Evolutionary conservation across 2,888 invertebrate species (phyloP).

Genomic region (Balanococcus diminutus): DNA sequence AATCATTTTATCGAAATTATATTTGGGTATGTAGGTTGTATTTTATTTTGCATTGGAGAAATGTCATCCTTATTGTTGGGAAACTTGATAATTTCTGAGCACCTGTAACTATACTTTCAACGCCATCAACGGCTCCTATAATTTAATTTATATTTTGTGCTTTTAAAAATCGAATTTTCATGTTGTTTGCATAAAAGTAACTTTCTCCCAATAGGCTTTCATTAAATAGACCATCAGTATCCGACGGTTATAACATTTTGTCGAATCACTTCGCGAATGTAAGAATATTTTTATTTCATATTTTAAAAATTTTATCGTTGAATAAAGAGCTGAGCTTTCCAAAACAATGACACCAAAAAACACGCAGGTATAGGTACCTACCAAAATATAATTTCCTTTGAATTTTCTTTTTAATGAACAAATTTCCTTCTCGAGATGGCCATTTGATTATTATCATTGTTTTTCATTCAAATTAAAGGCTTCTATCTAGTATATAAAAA

Average conservation of each 20-base stretch:
- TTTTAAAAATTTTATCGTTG: not conserved
- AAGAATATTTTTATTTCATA: not conserved
- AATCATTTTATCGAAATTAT: slow-evolving; percentile 18
- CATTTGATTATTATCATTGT: not conserved
- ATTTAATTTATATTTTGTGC: not conserved
- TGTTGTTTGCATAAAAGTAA: not conserved
- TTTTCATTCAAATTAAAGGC: not conserved
- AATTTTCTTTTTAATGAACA: not conserved
- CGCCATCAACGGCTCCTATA: not conserved
- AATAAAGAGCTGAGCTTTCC: not conserved
- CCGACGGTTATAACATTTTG: not conserved
- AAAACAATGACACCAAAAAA: not conserved
- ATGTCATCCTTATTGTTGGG: not conserved
- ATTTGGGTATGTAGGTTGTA: not conserved
- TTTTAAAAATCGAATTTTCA: not conserved
- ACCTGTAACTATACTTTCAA: not conserved
- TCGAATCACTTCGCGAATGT: not conserved
- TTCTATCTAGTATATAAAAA: not conserved
- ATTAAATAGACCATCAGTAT: not conserved
- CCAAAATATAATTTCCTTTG: not conserved
- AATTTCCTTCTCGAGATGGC: not conserved
- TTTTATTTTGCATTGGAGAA: not conserved
- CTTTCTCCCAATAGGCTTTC: not conserved
- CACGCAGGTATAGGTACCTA: not conserved
- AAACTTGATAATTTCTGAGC: not conserved